Conservation (phyloP, 2,888 invertebrate genomes). For the Spisula subtruncata region DNA sequence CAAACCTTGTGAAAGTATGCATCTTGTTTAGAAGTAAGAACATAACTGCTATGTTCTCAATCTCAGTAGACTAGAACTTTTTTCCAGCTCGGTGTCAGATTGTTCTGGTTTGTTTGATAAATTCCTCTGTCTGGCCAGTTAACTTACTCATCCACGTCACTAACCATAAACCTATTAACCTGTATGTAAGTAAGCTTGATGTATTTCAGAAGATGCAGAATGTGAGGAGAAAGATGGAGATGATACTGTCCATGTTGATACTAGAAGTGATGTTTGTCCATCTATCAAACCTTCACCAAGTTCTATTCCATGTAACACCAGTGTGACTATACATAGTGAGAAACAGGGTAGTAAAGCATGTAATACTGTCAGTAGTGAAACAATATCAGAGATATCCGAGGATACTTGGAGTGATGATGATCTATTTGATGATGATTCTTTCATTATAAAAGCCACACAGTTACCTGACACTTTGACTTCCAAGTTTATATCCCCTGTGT, state of each 20-base stretch:
- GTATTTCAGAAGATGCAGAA: slow-evolving; percentile 16
- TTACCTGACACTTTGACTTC: slow-evolving; percentile 50
- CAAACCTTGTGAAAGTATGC: too few relatives aligned
- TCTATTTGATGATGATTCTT: slow-evolving; percentile 78
- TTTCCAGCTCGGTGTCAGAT: too few relatives aligned
- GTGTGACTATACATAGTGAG: not conserved
- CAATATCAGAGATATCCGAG: slow-evolving; percentile 27
- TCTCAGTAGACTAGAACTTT: too few relatives aligned
- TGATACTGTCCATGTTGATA: slow-evolving; percentile 1
- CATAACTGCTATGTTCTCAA: too few relatives aligned
- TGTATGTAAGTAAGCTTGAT: not conserved
- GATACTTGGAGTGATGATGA: slow-evolving; percentile 80
- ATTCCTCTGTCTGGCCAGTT: too few relatives aligned
- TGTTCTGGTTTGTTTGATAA: too few relatives aligned
- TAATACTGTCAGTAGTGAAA: not conserved
- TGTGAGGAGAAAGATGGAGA: slow-evolving; percentile 18
- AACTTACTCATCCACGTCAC: too few relatives aligned
- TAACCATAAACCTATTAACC: too few relatives aligned
- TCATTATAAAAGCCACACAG: slow-evolving; percentile 79
- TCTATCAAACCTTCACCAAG: not conserved
- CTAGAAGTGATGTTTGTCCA: slow-evolving; percentile 3
- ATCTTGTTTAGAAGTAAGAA: too few relatives aligned
- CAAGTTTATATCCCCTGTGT: slow-evolving; percentile 56
- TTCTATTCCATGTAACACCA: not conserved
- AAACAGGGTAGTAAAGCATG: not conserved